These are phyloP conservation scores for Gnathonemus longibarbis DNA, from an alignment of 2,113 vertebrate genomes.

Conservation along the genomic window DNA sequence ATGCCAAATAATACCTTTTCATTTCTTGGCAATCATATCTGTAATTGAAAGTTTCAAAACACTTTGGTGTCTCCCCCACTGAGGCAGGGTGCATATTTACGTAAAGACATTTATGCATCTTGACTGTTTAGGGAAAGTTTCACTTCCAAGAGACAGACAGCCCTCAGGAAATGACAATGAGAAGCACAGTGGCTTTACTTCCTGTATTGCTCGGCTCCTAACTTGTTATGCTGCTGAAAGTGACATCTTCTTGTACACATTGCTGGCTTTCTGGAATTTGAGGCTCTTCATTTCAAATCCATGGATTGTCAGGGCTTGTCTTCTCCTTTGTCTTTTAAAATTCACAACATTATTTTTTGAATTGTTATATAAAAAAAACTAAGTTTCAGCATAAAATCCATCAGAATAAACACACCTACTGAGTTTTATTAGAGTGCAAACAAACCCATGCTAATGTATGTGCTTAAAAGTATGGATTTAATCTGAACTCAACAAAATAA, in stretches of 20 bases:
- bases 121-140: conserved; percentile 13
- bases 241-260: not conserved
- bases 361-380: not conserved
- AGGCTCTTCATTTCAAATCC: not conserved
- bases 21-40: not conserved
- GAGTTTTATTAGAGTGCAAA: not conserved
- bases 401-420: not conserved
- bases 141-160: conserved; percentile 1
- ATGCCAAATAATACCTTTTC: not conserved
- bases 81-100: not conserved
- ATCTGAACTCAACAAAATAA: not conserved
- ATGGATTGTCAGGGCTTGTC: not conserved
- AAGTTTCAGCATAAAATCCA: not conserved
- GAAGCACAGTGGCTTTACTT: not conserved
- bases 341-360: conserved; percentile 8
- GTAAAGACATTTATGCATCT: conserved; percentile 3
- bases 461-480: not conserved
- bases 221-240: not conserved
- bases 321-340: not conserved
- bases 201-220: not conserved
- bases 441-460: not conserved
- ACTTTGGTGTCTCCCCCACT: not conserved
- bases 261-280: not conserved
- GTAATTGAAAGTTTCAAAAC: not conserved
- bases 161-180: conserved; percentile 16